Evolutionary conservation across 2,888 invertebrate genomes (phyloP), one percentile per base, ranked within the genome.

Genomic region (Idaea biselata): DNA sequence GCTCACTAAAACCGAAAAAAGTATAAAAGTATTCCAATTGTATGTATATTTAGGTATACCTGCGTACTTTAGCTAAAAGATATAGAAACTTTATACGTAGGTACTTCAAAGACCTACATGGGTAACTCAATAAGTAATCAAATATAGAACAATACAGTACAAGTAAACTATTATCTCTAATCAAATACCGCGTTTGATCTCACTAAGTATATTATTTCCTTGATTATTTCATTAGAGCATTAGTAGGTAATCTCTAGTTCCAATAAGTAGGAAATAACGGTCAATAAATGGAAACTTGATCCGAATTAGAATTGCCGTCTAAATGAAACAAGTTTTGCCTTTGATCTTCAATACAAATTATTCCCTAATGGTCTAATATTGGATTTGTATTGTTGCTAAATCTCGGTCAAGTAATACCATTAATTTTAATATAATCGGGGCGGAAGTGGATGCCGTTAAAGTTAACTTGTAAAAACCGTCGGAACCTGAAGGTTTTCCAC

Each of bases 381-480:
- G 44, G 11, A 44, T 44, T 44, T 44, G 44, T 44, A 44, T 44
- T 44, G 44, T 44, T 44, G 44, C 44, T 44, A 44, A 44, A 44
- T 32, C 16, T 32, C 18, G 31, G 16, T 16, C 17, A 32, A 58
- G 16, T 16, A 66, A 60, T 58, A 64, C 64, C 66, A 68, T 68
- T 65, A 61, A 67, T 68, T 67, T 69, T 44, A 44, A 44, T 44
- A 44, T 44, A 44, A 44, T 2, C 14, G 14, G 2, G 14, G 14
- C 8, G 44, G 44, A 44, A 44, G 44, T 44, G 44, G 44, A 44
- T 44, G 44, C 44, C 11, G 44, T 44, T 44, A 44, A 14, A 44
- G 44, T 14, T 44, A 44, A 4, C 8, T 44, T 44, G 44, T 44
- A 44, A 14, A 44, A 44, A 44, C 44, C 44, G 14, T 6, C 14